Evolutionary conservation across 2,888 invertebrate species (phyloP).

Genomic region (Tineola bisselliella): DNA sequence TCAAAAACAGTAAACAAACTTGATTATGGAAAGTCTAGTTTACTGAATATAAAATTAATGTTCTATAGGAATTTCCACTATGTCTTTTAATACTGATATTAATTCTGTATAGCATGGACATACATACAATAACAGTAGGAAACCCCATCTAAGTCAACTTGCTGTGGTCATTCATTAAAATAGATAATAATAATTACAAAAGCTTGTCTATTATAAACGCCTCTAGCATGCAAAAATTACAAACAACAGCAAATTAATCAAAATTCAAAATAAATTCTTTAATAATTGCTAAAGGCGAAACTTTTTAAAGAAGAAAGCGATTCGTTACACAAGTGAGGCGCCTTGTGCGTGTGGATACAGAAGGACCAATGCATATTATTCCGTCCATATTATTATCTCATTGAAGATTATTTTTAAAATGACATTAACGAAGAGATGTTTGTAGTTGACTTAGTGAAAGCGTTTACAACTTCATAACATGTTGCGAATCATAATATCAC

Average conservation of each 20-base stretch:
- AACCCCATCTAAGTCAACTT: not conserved
- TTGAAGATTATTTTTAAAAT: not conserved
- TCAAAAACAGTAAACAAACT: not conserved
- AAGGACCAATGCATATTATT: not conserved
- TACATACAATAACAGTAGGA: no score
- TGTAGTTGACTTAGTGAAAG: not conserved
- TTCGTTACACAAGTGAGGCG: constrained; percentile 66
- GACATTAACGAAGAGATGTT: not conserved
- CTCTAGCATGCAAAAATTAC: not conserved
- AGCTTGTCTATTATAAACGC: not conserved
- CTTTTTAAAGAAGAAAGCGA: not conserved
- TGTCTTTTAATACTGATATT: no score
- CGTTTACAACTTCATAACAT: not conserved
- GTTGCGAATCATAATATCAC: not conserved
- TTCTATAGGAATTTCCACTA: no score
- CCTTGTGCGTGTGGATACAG: constrained; percentile 31
- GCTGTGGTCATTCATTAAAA: not conserved
- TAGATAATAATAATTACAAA: not conserved
- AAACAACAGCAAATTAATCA: not conserved
- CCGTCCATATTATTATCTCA: not conserved
- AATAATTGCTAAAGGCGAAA: not conserved
- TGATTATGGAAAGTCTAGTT: no score
- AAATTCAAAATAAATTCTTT: not conserved
- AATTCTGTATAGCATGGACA: no score
- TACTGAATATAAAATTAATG: no score